phyloP scores from a whole-genome alignment of 2,113 vertebrate genomes.

The Xiphophorus couchianus region DNA sequence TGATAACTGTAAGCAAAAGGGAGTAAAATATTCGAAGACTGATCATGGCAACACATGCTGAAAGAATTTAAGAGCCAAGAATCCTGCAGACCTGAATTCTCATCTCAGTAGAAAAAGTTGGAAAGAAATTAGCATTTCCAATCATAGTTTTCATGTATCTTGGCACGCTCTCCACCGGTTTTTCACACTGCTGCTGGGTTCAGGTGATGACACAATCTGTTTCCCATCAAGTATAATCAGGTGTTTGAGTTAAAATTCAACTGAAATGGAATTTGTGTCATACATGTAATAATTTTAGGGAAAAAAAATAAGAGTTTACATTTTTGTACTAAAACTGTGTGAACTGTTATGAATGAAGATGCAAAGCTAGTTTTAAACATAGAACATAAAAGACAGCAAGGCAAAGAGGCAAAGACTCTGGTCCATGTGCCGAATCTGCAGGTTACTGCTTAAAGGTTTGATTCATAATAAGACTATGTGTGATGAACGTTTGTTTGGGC shows the following conservation, averaged over 20 bases:
- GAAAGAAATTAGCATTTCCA: slow-evolving; percentile 1
- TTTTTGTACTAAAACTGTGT: background rate
- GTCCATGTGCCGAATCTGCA: background rate
- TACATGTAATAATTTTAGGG: background rate
- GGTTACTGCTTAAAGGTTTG: background rate
- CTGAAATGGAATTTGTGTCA: background rate
- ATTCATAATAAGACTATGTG: background rate
- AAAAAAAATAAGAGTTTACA: background rate
- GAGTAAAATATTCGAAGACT: background rate
- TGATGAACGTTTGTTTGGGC: slow-evolving; percentile 10
- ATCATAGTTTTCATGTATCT: background rate
- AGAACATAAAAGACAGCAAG: background rate
- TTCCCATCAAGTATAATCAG: background rate
- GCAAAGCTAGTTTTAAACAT: background rate
- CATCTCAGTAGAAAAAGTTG: background rate
- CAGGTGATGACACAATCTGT: background rate
- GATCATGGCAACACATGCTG: background rate
- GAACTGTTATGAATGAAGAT: background rate
- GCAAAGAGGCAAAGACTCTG: slow-evolving; percentile 10
- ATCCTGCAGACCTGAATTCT: slow-evolving; percentile 6
- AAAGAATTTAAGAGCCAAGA: background rate
- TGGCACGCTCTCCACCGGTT: background rate
- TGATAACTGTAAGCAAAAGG: background rate
- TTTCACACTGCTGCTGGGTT: background rate
- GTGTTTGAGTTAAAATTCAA: background rate